phyloP scores from a whole-genome alignment of 92 coral and sea anemone species.

The Bergia sp. region DNA sequence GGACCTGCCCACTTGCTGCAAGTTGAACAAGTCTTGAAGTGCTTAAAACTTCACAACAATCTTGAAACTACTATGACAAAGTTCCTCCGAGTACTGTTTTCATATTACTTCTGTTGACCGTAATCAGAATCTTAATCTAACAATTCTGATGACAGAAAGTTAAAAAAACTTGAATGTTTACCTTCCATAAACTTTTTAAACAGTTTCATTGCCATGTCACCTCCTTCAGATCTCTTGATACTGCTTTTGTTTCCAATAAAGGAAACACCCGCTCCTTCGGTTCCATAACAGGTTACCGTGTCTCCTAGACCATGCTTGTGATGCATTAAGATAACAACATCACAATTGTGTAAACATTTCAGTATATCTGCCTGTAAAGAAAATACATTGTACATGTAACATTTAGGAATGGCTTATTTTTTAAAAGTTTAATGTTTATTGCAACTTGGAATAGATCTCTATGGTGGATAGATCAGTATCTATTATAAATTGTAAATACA shows the following conservation, averaged over 20 bases:
- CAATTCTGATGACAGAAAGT: neutral
- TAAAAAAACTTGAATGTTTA: constrained; percentile 25
- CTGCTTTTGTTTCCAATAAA: constrained; percentile 54
- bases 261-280: constrained; percentile 56
- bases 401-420: no score
- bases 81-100: no score
- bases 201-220: constrained; percentile 39
- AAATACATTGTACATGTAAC: neutral
- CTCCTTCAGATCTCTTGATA: constrained; percentile 42
- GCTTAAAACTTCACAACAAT: no score
- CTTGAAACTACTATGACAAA: neutral
- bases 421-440: no score
- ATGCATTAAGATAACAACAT: constrained; percentile 54
- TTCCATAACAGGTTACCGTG: constrained; percentile 59
- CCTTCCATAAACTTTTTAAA: constrained; percentile 57
- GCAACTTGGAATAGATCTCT: no score
- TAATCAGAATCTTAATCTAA: neutral
- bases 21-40: no score
- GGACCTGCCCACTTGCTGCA: no score
- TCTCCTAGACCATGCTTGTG: constrained; percentile 64
- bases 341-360: constrained; percentile 39
- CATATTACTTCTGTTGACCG: neutral
- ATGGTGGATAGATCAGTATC: no score
- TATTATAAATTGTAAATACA: no score
- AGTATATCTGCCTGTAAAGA: constrained; percentile 60